Percentiles rank a stretch among this genome's conserved stretches.
phyloP scores from a whole-genome alignment of 2,113 vertebrate genomes.

The Rhynchopsitta pachyrhyncha region DNA sequence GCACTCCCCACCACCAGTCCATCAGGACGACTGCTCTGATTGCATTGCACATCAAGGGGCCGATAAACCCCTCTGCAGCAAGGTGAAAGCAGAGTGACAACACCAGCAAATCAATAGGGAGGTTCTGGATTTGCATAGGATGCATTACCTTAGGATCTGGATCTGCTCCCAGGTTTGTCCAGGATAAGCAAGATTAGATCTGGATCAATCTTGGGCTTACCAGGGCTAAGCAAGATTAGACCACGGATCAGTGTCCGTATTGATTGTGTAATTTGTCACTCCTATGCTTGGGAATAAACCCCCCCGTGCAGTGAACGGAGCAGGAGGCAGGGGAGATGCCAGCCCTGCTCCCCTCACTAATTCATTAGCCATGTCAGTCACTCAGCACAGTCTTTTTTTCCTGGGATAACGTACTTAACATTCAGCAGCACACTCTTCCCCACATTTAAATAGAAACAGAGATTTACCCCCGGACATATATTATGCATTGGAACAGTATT shows the following conservation, averaged over 20 bases:
- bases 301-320: rapidly evolving
- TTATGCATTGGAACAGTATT: background rate
- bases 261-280: conserved; percentile 46
- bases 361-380: background rate
- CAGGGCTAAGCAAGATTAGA: conserved; percentile 51
- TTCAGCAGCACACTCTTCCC: background rate
- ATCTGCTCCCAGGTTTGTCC: conserved; percentile 30
- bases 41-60: background rate
- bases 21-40: background rate
- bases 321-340: background rate
- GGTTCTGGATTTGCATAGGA: background rate
- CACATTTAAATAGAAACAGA: background rate
- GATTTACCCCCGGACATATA: background rate
- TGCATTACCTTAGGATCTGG: background rate
- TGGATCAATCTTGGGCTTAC: conserved; percentile 42
- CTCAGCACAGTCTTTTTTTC: background rate
- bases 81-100: background rate
- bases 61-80: background rate
- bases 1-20: background rate
- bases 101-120: background rate
- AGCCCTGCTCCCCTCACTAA: background rate
- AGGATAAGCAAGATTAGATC: conserved; percentile 63
- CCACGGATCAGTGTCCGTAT: background rate
- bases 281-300: background rate
- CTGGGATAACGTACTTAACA: background rate